Conservation (phyloP, 2,113 vertebrate genomes). For the Malurus melanocephalus region DNA sequence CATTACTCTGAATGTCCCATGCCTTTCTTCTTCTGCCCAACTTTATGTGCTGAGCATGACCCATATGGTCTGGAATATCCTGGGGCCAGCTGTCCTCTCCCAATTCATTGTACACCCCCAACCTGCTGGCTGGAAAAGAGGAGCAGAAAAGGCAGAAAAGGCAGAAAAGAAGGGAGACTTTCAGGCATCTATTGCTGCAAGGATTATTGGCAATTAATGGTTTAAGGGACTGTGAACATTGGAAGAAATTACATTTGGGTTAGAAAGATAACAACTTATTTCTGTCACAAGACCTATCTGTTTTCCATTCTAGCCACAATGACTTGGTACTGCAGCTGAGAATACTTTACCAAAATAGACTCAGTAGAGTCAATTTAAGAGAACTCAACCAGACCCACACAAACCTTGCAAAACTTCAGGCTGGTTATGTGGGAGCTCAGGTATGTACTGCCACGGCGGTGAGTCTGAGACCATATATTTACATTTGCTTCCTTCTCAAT, state of each 20-base stretch:
- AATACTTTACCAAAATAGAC: conserved; percentile 67
- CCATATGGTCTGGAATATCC: neutral
- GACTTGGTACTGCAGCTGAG: conserved; percentile 82
- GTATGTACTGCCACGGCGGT: conserved; percentile 55
- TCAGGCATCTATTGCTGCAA: neutral
- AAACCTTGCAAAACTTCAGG: conserved; percentile 79
- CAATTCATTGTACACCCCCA: neutral
- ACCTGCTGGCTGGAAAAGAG: accelerated
- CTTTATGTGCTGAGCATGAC: neutral
- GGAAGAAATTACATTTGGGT: neutral
- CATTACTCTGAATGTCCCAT: neutral
- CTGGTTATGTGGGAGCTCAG: conserved; percentile 86
- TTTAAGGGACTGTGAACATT: neutral
- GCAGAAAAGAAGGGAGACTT: neutral
- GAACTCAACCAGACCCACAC: conserved; percentile 75
- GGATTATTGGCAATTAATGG: neutral
- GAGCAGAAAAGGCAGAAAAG: neutral
- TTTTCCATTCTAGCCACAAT: conserved; percentile 81
- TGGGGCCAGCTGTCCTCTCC: neutral
- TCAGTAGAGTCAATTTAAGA: conserved; percentile 74
- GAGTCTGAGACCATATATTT: neutral
- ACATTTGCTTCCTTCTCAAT: neutral
- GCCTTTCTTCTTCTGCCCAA: neutral
- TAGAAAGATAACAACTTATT: neutral
- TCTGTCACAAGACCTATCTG: neutral